Evolutionary conservation across 2,113 vertebrate genomes (phyloP).

Genomic region (Ophthalmolycus amberensis): DNA sequence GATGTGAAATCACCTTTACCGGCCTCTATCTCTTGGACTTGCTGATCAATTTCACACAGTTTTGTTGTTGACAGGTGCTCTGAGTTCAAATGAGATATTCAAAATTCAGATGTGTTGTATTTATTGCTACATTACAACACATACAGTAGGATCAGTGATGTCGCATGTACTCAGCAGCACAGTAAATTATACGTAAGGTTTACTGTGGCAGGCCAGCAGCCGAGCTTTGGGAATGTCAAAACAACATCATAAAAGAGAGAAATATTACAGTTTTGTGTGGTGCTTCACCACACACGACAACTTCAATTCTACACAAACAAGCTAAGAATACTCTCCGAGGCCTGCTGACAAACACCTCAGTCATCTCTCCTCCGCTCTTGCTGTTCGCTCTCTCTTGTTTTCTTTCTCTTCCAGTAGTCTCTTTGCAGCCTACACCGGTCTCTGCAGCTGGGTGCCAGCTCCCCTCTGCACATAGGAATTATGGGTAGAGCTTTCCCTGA

Average conservation of each 20-base stretch:
- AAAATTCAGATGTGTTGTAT: background rate
- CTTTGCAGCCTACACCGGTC: constrained; percentile 39
- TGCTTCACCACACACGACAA: constrained; percentile 66
- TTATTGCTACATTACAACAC: constrained; percentile 33
- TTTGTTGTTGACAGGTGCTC: background rate
- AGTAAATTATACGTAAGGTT: constrained; percentile 62
- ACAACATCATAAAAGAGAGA: constrained; percentile 76
- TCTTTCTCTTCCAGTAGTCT: constrained; percentile 24
- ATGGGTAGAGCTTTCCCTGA: constrained; percentile 61
- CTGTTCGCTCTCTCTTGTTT: constrained; percentile 53
- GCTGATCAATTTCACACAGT: constrained; percentile 7
- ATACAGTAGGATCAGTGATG: constrained; percentile 39
- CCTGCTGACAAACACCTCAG: constrained; percentile 75
- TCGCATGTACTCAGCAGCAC: constrained; percentile 35
- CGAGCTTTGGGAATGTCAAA: constrained; percentile 70
- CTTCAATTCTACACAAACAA: constrained; percentile 82
- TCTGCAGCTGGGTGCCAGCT: constrained; percentile 60
- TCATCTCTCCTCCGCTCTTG: constrained; percentile 47
- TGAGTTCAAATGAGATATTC: constrained; percentile 13
- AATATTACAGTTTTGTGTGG: constrained; percentile 77
- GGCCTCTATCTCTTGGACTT: background rate
- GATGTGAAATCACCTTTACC: background rate
- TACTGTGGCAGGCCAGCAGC: constrained; percentile 64
- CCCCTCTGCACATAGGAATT: constrained; percentile 61
- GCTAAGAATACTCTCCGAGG: constrained; percentile 75